Percentiles rank a stretch among this genome's conserved stretches.
Evolutionary conservation across 2,888 invertebrate genomes (phyloP).

Genomic region (Lathronympha strigana): DNA sequence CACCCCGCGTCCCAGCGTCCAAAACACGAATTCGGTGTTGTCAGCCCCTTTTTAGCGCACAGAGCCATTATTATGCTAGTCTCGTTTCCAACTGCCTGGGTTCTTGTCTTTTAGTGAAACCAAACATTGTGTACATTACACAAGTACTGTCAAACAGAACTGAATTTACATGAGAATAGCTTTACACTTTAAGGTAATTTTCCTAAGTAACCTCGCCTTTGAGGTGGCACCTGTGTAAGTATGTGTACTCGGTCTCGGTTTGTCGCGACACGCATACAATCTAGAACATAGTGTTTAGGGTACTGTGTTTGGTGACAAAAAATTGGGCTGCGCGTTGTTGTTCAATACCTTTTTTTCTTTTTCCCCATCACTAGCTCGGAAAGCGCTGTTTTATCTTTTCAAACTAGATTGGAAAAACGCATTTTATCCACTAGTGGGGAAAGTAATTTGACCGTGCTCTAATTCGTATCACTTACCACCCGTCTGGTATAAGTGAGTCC

Average conservation of each 20-base stretch:
- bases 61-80: no score
- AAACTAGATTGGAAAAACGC: no score
- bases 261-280: neutral
- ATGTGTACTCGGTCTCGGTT: no score
- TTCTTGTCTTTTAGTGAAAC: neutral
- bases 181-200: constrained; percentile 21
- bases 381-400: no score
- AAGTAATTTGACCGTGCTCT: no score
- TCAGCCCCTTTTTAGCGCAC: no score
- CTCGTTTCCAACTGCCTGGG: neutral
- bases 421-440: no score
- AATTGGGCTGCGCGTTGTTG: neutral
- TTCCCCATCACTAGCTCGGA: neutral
- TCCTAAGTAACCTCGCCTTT: constrained; percentile 5
- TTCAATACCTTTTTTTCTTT: neutral
- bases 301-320: neutral
- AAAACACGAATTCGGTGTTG: no score
- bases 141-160: constrained; percentile 19
- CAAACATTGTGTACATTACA: neutral
- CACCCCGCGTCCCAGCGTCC: no score
- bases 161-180: constrained; percentile 34
- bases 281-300: neutral
- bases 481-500: no score
- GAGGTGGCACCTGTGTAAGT: constrained; percentile 21
- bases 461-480: no score